A percentile compares a stretch with the other conserved stretches of the same genome.
phyloP scores from a whole-genome alignment of 2,113 vertebrate genomes.

The Alethe castanea region DNA sequence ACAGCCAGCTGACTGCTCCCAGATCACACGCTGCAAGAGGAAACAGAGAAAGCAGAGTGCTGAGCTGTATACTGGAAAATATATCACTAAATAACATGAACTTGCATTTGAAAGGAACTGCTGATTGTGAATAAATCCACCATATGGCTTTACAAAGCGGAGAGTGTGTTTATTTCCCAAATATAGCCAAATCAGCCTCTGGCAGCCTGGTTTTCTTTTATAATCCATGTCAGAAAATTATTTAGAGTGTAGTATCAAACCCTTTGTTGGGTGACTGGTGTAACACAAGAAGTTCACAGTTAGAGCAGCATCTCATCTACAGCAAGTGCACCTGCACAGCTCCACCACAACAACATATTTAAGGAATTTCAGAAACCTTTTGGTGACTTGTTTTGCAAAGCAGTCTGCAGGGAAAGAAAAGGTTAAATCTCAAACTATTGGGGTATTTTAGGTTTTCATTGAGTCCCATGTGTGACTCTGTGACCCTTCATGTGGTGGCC shows the following conservation, averaged over 20 bases:
- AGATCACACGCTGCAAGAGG: not conserved
- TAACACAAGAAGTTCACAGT: not conserved
- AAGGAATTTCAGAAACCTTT: not conserved
- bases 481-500: not conserved
- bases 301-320: not conserved
- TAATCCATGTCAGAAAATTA: constrained; percentile 36
- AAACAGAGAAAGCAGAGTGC: not conserved
- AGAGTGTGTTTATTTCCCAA: constrained; percentile 45
- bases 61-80: constrained; percentile 48
- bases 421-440: not conserved
- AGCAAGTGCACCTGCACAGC: not conserved
- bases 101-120: constrained; percentile 60
- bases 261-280: not conserved
- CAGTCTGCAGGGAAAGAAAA: not conserved
- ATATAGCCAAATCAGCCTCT: constrained; percentile 45
- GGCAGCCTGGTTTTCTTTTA: constrained; percentile 47
- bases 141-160: constrained; percentile 59
- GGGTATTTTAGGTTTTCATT: rapidly evolving
- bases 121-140: constrained; percentile 60
- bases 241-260: not conserved
- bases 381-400: not conserved
- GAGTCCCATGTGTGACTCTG: not conserved
- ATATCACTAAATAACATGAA: constrained; percentile 21
- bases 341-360: not conserved
- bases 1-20: not conserved